Evolutionary conservation across 2,888 invertebrate genomes (phyloP), one percentile per base, ranked within the genome.

Genomic region (Xiphydria camelus): DNA sequence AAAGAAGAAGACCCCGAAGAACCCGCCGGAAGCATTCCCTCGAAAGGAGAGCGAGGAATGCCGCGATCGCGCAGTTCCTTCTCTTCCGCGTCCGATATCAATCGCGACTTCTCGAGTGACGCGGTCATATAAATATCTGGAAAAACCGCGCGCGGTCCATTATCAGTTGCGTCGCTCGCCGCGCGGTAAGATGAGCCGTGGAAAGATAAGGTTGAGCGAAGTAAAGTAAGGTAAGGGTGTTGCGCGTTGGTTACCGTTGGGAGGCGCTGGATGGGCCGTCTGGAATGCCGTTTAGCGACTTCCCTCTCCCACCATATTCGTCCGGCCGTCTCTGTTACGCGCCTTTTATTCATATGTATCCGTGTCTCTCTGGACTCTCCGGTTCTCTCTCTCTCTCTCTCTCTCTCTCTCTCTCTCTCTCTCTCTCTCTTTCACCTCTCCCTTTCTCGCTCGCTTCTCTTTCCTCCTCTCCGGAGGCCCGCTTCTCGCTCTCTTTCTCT

Each of bases 281-380:
- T 68, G 75, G 74, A 74, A 75, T 75, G 75, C 61, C 68, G 73
- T 67, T 73, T 66, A 73, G 69, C 73, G 69, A 70, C 74, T 73
- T 74, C 68, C 64, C 68, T 66, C 68, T 70, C 68, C 64, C 53
- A 50, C 52, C 55, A 54, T 51, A 46, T 49, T 57, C 62, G 53
- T 63, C 59, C 49, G 38, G 43, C 47, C 45, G 46, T 47, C 41
- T 51, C 35, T 49, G 45, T 45, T 31, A 31, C 29, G 29, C 12
- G 29, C 15, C 29, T 29, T 29, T 29, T 26, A 26, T 26, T 26
- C 26, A 10, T 4, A 26, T 26, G 15, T 25, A 9, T 26, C 2
- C 12, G 2, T 25, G 12, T 26, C 10, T 10, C 4, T n/a, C n/a
- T n/a, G n/a, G n/a, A n/a, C n/a, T 41, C 33, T 21, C 33, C 34